Conservation (phyloP, 2,797 vertebrate species). For the Chaenodraco wilsoni region DNA sequence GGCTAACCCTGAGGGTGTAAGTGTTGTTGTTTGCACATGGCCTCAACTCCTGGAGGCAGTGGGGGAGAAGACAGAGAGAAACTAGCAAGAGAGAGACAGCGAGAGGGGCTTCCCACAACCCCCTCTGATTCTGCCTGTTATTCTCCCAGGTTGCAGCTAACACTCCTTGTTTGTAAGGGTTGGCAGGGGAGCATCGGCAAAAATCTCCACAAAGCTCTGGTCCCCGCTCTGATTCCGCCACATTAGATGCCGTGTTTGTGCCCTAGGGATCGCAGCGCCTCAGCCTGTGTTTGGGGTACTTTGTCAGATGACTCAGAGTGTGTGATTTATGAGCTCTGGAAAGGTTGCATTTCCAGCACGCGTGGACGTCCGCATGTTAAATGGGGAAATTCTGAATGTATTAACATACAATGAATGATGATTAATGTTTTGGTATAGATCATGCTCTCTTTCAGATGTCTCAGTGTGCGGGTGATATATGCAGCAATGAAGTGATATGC, state of each 20-base stretch:
- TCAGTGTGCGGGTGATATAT: slow-evolving; percentile 85
- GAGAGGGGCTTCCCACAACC: slow-evolving; percentile 73
- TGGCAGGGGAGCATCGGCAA: slow-evolving; percentile 64
- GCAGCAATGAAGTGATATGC: slow-evolving; percentile 86
- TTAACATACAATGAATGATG: slow-evolving; percentile 93
- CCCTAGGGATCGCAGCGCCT: slow-evolving; percentile 83
- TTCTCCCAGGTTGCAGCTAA: slow-evolving; percentile 71
- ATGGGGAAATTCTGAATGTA: slow-evolving; percentile 91
- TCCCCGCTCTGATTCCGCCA: slow-evolving; percentile 83
- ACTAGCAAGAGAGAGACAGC: slow-evolving; percentile 43
- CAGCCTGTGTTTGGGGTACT: slow-evolving; percentile 86
- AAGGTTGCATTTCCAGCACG: slow-evolving; percentile 88
- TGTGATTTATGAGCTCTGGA: slow-evolving; percentile 88
- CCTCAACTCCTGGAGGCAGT: slow-evolving; percentile 56
- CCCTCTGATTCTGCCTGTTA: slow-evolving; percentile 72
- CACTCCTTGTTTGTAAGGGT: slow-evolving; percentile 63
- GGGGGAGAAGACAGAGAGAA: slow-evolving; percentile 31
- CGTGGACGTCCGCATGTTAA: slow-evolving; percentile 88
- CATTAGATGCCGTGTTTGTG: slow-evolving; percentile 86
- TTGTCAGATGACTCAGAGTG: slow-evolving; percentile 87
- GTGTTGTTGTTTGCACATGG: slow-evolving; percentile 69
- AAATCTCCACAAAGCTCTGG: slow-evolving; percentile 67
- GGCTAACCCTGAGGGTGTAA: slow-evolving; percentile 59
- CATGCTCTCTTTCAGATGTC: slow-evolving; percentile 86
- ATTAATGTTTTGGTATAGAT: slow-evolving; percentile 90